Evolutionary conservation across 1,140 invertebrate species (phyloP).

Genomic region (Orussus abietinus): DNA sequence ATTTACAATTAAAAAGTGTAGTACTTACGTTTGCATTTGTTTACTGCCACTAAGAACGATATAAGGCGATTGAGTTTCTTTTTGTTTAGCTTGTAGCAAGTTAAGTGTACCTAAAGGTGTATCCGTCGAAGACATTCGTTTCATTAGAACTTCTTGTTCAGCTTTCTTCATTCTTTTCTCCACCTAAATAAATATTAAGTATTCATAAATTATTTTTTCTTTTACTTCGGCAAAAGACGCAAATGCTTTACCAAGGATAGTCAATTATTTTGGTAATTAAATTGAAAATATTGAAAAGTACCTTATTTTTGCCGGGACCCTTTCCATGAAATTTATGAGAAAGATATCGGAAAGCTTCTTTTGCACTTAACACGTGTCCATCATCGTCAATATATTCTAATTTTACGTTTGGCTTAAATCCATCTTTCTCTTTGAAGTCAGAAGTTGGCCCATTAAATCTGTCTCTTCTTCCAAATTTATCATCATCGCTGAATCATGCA

Average conservation of each 20-base stretch:
- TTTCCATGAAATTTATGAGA: slow-evolving; percentile 99
- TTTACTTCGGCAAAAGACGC: slow-evolving; percentile 2
- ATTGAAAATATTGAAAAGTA: slow-evolving; percentile 26
- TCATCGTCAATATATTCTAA: slow-evolving; percentile 97
- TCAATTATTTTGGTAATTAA: slow-evolving; percentile 2
- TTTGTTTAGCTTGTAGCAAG: slow-evolving; percentile 94
- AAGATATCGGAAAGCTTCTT: slow-evolving; percentile 95
- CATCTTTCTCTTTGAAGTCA: slow-evolving; percentile 92
- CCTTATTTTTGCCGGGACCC: slow-evolving; percentile 97
- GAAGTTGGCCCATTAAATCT: slow-evolving; percentile 80
- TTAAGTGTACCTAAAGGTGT: slow-evolving; percentile 93
- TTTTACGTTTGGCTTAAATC: slow-evolving; percentile 93
- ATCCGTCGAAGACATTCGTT: slow-evolving; percentile 98
- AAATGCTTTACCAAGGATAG: slow-evolving; percentile 1
- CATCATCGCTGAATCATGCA: slow-evolving; percentile 73
- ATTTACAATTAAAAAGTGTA: neutral
- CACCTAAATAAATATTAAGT: slow-evolving; percentile 38
- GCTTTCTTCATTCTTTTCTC: slow-evolving; percentile 96
- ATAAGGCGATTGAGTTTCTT: slow-evolving; percentile 91
- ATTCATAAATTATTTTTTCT: slow-evolving; percentile 5
- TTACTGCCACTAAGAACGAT: slow-evolving; percentile 91
- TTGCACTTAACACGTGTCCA: slow-evolving; percentile 83
- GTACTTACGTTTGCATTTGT: slow-evolving; percentile 53
- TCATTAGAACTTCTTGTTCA: slow-evolving; percentile 94
- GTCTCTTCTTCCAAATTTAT: slow-evolving; percentile 74